A percentile compares a stretch with the other conserved stretches of the same genome.
phyloP scores from a whole-genome alignment of 2,113 vertebrate genomes.

The Thalassarche chlororhynchos region DNA sequence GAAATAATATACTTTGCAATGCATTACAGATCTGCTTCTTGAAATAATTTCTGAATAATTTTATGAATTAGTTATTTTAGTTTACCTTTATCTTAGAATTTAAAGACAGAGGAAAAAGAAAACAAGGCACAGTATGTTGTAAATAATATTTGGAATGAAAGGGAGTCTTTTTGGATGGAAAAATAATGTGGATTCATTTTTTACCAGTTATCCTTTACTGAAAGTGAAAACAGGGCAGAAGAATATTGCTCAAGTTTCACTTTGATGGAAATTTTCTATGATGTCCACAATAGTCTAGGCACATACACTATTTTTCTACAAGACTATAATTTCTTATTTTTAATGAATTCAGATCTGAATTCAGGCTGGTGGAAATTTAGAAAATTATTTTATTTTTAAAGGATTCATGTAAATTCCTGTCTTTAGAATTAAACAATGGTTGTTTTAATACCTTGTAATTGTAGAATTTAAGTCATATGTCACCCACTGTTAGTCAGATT shows the following conservation, averaged over 20 bases:
- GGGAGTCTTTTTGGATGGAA: neutral
- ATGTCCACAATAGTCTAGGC: neutral
- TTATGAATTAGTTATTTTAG: neutral
- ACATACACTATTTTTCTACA: neutral
- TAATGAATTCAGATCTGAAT: neutral
- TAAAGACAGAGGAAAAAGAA: neutral
- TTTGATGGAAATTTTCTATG: neutral
- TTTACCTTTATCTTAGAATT: neutral
- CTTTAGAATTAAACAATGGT: neutral
- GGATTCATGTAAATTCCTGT: neutral
- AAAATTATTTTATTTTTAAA: neutral
- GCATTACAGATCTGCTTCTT: neutral
- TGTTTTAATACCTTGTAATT: neutral
- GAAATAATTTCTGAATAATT: neutral
- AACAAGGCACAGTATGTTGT: neutral
- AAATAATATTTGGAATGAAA: neutral
- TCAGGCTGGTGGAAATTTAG: neutral
- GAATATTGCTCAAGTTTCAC: neutral
- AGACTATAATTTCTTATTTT: neutral
- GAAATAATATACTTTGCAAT: neutral
- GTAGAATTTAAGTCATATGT: neutral
- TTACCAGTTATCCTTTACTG: neutral
- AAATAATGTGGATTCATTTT: neutral
- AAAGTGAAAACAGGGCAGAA: neutral
- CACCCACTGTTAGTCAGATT: neutral